Conservation (phyloP, 2,888 invertebrate genomes). For the Hypolimnas misippus region DNA sequence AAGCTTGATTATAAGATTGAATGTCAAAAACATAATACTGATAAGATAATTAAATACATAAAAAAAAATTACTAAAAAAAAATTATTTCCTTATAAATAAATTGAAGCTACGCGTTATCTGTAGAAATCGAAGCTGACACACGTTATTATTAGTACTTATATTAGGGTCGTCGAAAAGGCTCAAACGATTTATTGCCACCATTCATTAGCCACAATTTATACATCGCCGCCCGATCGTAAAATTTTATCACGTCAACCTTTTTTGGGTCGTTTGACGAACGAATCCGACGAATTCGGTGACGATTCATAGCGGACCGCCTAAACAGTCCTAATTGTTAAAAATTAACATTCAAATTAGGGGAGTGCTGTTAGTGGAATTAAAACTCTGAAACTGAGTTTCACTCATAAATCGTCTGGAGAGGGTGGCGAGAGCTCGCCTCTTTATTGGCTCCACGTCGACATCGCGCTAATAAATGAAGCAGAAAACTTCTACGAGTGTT, state of each 20-base stretch:
- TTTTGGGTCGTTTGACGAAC: constrained; percentile 32
- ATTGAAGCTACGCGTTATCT: background rate
- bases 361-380: constrained; percentile 80
- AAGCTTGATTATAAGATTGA: no score
- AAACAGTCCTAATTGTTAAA: constrained; percentile 79
- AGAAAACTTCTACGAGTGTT: constrained; percentile 76
- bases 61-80: background rate
- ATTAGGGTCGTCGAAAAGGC: constrained; percentile 23
- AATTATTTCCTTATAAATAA: background rate
- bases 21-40: no score
- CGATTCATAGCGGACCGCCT: constrained; percentile 70
- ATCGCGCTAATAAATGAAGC: constrained; percentile 82
- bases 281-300: constrained; percentile 36
- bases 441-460: constrained; percentile 77
- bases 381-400: constrained; percentile 60
- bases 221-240: constrained; percentile 23
- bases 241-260: constrained; percentile 36
- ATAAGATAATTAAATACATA: no score
- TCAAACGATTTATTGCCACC: constrained; percentile 24
- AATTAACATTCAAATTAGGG: constrained; percentile 82
- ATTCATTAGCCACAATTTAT: constrained; percentile 26
- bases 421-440: constrained; percentile 69
- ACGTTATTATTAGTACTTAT: constrained; percentile 20
- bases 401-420: constrained; percentile 79
- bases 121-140: constrained; percentile 1